phyloP scores from a whole-genome alignment of 2,888 invertebrate species.

The Mimachlamys varia region DNA sequence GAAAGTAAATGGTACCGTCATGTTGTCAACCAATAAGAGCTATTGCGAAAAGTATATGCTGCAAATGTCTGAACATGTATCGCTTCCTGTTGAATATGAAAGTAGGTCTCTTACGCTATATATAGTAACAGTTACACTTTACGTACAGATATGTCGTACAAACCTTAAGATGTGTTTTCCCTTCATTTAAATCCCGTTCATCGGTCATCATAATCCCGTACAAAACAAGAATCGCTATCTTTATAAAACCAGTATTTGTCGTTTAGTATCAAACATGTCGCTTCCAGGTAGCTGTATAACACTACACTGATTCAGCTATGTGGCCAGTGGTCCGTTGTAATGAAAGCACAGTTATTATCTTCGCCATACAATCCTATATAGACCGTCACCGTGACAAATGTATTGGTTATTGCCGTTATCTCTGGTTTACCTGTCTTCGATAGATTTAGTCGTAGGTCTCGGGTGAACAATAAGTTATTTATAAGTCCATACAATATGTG shows the following conservation, averaged over 20 bases:
- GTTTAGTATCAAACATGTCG: background rate
- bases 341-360: too few relatives aligned
- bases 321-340: too few relatives aligned
- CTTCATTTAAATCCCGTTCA: background rate
- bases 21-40: too few relatives aligned
- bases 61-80: too few relatives aligned
- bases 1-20: too few relatives aligned
- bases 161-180: background rate
- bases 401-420: background rate
- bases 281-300: too few relatives aligned
- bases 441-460: background rate
- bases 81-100: too few relatives aligned
- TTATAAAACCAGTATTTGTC: background rate
- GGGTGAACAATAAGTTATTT: constrained; percentile 4
- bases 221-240: background rate
- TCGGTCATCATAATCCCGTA: background rate
- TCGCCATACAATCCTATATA: too few relatives aligned
- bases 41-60: too few relatives aligned
- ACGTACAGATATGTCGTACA: background rate
- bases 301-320: too few relatives aligned
- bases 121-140: background rate
- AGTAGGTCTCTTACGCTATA: background rate
- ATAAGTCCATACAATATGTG: constrained; percentile 1
- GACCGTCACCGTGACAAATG: background rate
- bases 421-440: background rate